Conservation (phyloP, 2,797 vertebrate genomes). For the Gobio occitaniae region DNA sequence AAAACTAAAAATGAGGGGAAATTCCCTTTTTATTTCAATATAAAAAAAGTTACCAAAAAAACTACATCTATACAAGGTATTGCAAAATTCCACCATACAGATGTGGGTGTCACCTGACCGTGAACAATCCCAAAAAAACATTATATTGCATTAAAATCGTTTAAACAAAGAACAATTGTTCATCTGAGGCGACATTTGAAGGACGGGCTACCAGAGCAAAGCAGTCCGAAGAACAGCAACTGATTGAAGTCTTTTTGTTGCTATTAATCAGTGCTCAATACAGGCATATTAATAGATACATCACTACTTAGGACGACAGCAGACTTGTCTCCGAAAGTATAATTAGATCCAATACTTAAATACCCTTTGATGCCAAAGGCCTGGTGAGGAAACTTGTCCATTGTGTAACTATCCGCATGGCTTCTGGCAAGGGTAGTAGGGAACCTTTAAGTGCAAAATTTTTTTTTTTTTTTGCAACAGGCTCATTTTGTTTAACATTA, state of each 20-base stretch:
- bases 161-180: slow-evolving; percentile 1
- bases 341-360: slow-evolving; percentile 20
- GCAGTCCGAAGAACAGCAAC: slow-evolving; percentile 8
- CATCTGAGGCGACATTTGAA: not conserved
- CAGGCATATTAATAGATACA: slow-evolving; percentile 2
- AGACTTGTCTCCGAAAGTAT: slow-evolving; percentile 3
- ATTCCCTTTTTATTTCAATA: slow-evolving; percentile 40
- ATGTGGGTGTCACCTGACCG: not conserved
- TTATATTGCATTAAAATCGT: not conserved
- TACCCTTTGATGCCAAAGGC: slow-evolving; percentile 6
- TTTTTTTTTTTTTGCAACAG: slow-evolving; percentile 2
- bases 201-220: slow-evolving; percentile 15
- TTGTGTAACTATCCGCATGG: slow-evolving; percentile 16
- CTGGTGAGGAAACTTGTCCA: slow-evolving; percentile 8
- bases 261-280: slow-evolving; percentile 18
- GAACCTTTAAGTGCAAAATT: not conserved
- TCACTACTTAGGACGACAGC: not conserved
- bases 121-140: slow-evolving; percentile 23
- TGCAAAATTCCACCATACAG: not conserved
- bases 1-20: slow-evolving; percentile 13
- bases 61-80: slow-evolving; percentile 25
- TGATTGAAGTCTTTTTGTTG: not conserved
- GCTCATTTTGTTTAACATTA: slow-evolving; percentile 26
- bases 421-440: slow-evolving; percentile 15
- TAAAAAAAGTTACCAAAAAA: slow-evolving; percentile 8